Evolutionary conservation across 2,113 vertebrate species (phyloP).

Genomic region (Thalassarche chlororhynchos): DNA sequence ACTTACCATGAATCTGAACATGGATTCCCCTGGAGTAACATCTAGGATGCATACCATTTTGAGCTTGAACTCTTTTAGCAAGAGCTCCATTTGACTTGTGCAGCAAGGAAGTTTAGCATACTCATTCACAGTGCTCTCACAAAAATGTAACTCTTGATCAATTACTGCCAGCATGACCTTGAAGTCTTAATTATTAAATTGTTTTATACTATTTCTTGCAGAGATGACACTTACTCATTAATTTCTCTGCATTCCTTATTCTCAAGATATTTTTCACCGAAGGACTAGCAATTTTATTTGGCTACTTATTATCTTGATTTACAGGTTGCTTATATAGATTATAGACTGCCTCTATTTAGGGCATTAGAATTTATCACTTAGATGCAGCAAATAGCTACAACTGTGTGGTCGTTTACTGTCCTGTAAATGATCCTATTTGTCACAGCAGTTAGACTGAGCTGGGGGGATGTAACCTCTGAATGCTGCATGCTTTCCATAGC

Average conservation of each 20-base stretch:
- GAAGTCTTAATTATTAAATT: conserved; percentile 52
- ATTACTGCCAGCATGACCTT: conserved; percentile 12
- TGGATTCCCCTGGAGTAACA: neutral
- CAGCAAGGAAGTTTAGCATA: neutral
- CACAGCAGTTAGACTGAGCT: neutral
- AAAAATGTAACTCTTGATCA: neutral
- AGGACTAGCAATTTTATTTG: neutral
- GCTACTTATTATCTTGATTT: conserved; percentile 38
- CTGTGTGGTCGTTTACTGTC: neutral
- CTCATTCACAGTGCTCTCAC: neutral
- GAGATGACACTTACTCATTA: conserved; percentile 12
- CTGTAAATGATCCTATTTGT: conserved; percentile 27
- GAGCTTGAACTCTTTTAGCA: neutral
- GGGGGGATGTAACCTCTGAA: neutral
- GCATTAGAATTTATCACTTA: conserved; percentile 41
- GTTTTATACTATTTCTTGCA: conserved; percentile 25
- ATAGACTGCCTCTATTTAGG: neutral
- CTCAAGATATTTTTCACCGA: conserved; percentile 5
- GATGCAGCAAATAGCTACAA: neutral
- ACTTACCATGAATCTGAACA: neutral
- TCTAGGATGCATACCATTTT: neutral
- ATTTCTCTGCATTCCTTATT: conserved; percentile 18
- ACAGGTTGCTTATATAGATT: conserved; percentile 4
- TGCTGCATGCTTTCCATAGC: neutral
- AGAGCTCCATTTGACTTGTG: neutral